Evolutionary conservation across 1,140 invertebrate genomes (phyloP).

Genomic region (Temnothorax nylanderi): DNA sequence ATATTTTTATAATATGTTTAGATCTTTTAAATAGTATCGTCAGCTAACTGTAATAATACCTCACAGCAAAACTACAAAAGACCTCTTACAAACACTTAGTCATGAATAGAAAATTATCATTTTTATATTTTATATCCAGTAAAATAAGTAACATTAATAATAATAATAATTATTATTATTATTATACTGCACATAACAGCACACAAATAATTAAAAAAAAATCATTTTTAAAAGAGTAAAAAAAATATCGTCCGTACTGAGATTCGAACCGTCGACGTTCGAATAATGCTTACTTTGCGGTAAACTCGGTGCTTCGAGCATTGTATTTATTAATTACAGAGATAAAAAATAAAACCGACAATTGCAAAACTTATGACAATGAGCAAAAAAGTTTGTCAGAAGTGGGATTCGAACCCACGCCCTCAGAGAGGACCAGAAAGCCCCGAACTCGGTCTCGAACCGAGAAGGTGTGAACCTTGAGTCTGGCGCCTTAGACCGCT

Average conservation of each 20-base stretch:
- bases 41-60: background rate
- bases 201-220: background rate
- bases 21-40: background rate
- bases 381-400: conserved; percentile 29
- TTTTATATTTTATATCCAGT: background rate
- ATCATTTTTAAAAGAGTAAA: background rate
- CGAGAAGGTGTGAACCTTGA: conserved; percentile 74
- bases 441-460: conserved; percentile 61
- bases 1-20: background rate
- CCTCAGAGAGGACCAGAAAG: conserved; percentile 76
- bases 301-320: background rate
- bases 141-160: background rate
- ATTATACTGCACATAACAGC: background rate
- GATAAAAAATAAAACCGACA: background rate
- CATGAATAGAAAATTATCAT: background rate
- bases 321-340: conserved; percentile 1
- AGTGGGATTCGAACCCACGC: conserved; percentile 60
- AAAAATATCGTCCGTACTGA: background rate
- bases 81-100: background rate
- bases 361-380: background rate
- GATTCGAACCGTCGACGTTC: background rate
- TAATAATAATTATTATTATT: background rate
- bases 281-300: background rate
- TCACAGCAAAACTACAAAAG: background rate
- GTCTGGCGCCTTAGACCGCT: conserved; percentile 78